Percentiles rank a stretch among this genome's conserved stretches.
Evolutionary conservation across 2,797 vertebrate species (phyloP).

Genomic region (Gephyroberyx darwinii): DNA sequence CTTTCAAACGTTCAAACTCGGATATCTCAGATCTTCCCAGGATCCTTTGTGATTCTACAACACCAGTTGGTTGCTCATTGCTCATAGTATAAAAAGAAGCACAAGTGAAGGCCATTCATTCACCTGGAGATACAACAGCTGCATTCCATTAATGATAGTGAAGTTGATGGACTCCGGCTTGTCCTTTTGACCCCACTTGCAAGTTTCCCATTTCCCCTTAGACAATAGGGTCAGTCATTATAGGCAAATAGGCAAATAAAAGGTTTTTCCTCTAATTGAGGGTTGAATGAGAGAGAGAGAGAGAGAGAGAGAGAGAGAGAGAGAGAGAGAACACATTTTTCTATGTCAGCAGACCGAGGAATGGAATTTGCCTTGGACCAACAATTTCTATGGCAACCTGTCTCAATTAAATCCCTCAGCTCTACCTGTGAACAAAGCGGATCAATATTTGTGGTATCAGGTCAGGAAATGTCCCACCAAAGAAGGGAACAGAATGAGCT

Average conservation of each 20-base stretch:
- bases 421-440: conserved; percentile 15
- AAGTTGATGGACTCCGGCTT: conserved; percentile 21
- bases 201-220: conserved; percentile 9
- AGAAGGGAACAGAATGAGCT: background rate
- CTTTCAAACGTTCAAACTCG: too few relatives aligned
- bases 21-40: too few relatives aligned
- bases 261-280: conserved; percentile 3
- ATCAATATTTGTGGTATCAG: conserved; percentile 28
- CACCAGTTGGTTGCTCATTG: too few relatives aligned
- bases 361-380: conserved; percentile 5
- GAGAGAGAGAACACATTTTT: conserved; percentile 10
- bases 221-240: conserved; percentile 13
- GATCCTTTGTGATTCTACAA: too few relatives aligned
- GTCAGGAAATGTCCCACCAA: conserved; percentile 9
- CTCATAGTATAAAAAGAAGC: too few relatives aligned
- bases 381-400: conserved; percentile 19
- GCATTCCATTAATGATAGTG: background rate
- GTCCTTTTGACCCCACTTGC: background rate
- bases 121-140: too few relatives aligned
- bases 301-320: too few relatives aligned
- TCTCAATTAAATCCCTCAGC: conserved; percentile 11
- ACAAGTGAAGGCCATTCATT: too few relatives aligned
- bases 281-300: background rate
- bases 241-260: conserved; percentile 9
- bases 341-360: conserved; percentile 15